These are phyloP conservation scores for Tympanuchus pallidicinctus DNA, from an alignment of 2,113 vertebrate genomes.

Conservation along the genomic window DNA sequence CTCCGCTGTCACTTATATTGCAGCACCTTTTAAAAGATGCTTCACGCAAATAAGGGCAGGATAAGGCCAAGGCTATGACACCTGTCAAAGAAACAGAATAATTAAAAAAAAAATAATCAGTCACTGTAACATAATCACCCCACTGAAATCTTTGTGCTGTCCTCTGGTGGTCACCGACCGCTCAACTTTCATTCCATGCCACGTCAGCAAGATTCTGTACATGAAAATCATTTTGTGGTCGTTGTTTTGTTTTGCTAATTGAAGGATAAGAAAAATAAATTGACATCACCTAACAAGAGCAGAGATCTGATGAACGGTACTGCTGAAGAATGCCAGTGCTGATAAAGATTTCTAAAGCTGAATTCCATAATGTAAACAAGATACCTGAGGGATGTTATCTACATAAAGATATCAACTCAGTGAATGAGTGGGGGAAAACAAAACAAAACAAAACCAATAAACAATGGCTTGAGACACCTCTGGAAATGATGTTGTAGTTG, in stretches of 20 bases:
- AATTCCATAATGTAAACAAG: background rate
- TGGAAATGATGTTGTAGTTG: background rate
- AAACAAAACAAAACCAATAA: background rate
- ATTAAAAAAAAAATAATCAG: no score
- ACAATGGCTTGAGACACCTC: background rate
- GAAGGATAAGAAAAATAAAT: background rate
- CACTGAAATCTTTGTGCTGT: background rate
- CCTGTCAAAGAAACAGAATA: slow-evolving; percentile 68
- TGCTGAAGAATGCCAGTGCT: background rate
- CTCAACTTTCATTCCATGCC: background rate
- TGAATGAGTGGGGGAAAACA: background rate
- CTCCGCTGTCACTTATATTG: slow-evolving; percentile 79
- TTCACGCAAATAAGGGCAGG: slow-evolving; percentile 77
- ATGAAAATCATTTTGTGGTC: background rate
- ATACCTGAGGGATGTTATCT: background rate
- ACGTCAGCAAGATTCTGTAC: background rate
- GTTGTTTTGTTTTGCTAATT: background rate
- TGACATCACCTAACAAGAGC: background rate
- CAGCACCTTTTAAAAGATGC: slow-evolving; percentile 78
- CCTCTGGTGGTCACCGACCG: background rate
- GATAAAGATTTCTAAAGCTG: background rate
- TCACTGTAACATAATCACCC: background rate
- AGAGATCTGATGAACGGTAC: background rate
- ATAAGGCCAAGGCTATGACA: slow-evolving; percentile 78
- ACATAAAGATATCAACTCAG: background rate